Conservation (phyloP, 2,113 vertebrate species). For the Mustela nigripes region DNA sequence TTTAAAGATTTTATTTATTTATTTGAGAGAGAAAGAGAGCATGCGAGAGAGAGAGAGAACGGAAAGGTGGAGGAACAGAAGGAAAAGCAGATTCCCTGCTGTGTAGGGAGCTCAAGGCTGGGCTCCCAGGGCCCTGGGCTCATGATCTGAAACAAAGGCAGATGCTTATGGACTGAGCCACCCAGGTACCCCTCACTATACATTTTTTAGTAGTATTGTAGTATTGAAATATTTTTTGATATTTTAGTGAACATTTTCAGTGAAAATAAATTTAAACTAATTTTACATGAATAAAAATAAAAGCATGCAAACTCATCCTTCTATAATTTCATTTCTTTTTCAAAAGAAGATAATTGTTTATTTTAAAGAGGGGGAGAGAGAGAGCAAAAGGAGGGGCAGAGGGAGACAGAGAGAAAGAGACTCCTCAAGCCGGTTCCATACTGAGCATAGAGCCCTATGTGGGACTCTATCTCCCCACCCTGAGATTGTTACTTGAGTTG, state of each 20-base stretch:
- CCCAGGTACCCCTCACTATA: not conserved
- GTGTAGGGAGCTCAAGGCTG: too few relatives aligned
- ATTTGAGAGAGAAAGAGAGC: too few relatives aligned
- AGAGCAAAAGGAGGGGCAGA: not conserved
- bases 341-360: not conserved
- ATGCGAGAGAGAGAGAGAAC: too few relatives aligned
- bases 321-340: not conserved
- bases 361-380: not conserved
- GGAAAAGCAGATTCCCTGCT: too few relatives aligned
- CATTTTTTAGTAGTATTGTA: not conserved
- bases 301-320: not conserved
- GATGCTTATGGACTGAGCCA: too few relatives aligned
- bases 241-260: not conserved
- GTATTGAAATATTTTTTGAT: slow-evolving; percentile 35
- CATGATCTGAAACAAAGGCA: too few relatives aligned
- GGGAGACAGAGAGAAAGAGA: not conserved
- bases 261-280: not conserved
- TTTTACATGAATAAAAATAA: slow-evolving; percentile 33
- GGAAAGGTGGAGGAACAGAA: too few relatives aligned
- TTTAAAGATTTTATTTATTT: too few relatives aligned
- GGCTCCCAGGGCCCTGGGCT: too few relatives aligned
- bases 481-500: not conserved
- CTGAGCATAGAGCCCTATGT: not conserved
- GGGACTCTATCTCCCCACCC: not conserved
- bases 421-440: not conserved